Evolutionary conservation across 2,797 vertebrate genomes (phyloP).

Genomic region (Lerista edwardsae): DNA sequence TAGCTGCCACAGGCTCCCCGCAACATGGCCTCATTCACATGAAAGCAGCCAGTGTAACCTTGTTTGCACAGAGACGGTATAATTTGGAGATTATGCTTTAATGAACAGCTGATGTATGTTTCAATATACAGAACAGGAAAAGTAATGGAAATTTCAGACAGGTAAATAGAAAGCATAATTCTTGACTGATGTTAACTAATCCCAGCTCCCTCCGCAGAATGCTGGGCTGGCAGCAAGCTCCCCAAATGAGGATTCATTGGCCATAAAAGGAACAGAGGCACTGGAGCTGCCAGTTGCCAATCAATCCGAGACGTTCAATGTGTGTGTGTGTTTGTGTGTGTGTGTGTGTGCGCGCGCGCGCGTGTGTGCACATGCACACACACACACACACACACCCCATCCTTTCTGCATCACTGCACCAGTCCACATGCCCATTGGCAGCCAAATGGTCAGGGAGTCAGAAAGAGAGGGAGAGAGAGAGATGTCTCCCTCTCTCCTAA

Average conservation of each 20-base stretch:
- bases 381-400: no score
- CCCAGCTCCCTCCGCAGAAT: constrained; percentile 6
- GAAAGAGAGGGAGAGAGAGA: no score
- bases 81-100: constrained; percentile 50
- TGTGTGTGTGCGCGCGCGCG: no score
- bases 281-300: background rate
- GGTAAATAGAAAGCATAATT: constrained; percentile 44
- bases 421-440: no score
- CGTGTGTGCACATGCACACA: no score
- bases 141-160: constrained; percentile 35
- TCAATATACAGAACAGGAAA: constrained; percentile 44
- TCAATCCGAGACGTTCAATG: no score
- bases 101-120: constrained; percentile 64
- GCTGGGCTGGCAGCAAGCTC: accelerated
- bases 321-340: no score
- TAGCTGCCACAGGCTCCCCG: background rate
- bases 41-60: constrained; percentile 9
- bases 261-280: background rate
- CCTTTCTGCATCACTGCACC: background rate
- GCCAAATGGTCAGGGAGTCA: no score
- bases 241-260: background rate
- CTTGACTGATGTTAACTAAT: constrained; percentile 6
- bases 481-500: no score
- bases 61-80: constrained; percentile 38
- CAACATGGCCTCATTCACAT: background rate